Percentiles rank a stretch among this genome's conserved stretches.
Evolutionary conservation across 2,113 vertebrate species (phyloP).

Genomic region (Dipodomys ordii): DNA sequence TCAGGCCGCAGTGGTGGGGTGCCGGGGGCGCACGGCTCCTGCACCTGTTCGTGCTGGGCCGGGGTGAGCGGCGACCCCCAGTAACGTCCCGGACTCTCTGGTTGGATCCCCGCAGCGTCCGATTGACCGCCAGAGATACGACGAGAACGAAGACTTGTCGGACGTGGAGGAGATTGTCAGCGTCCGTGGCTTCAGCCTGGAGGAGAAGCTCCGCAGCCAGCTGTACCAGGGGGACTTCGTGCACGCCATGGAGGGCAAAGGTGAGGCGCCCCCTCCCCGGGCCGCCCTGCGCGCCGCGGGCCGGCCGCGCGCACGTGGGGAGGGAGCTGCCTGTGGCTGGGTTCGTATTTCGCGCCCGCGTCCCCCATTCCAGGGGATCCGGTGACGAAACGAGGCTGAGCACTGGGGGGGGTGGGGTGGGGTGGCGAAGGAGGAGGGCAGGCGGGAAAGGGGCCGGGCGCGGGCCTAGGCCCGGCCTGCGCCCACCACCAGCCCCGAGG

Average conservation of each 20-base stretch:
- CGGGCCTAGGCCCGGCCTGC: slow-evolving; percentile 65
- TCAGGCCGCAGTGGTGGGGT: slow-evolving; percentile 52
- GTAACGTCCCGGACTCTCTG: slow-evolving; percentile 77
- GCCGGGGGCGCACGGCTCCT: slow-evolving; percentile 53
- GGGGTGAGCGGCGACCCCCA: slow-evolving; percentile 48
- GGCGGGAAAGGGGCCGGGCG: slow-evolving; percentile 25
- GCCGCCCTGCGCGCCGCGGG: slow-evolving; percentile 21
- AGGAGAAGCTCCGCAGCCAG: slow-evolving; percentile 94
- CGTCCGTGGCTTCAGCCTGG: slow-evolving; percentile 95
- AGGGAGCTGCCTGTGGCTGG: slow-evolving; percentile 75
- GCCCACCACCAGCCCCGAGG: slow-evolving; percentile 39
- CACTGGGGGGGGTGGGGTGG: slow-evolving; percentile 55
- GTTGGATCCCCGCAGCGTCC: slow-evolving; percentile 90
- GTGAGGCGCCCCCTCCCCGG: slow-evolving; percentile 83
- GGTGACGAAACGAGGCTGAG: slow-evolving; percentile 84
- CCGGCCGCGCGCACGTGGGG: slow-evolving; percentile 83
- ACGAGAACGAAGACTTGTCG: slow-evolving; percentile 96
- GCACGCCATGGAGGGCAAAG: slow-evolving; percentile 95
- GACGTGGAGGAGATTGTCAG: slow-evolving; percentile 97
- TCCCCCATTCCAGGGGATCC: slow-evolving; percentile 85
- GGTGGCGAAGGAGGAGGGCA: slow-evolving; percentile 62
- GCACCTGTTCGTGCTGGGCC: slow-evolving; percentile 76
- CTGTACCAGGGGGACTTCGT: slow-evolving; percentile 92
- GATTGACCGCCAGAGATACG: slow-evolving; percentile 94
- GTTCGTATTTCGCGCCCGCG: slow-evolving; percentile 89